Percentiles rank a stretch among this genome's conserved stretches.
phyloP scores from a whole-genome alignment of 2,797 vertebrate species.

The Borostomias antarcticus region DNA sequence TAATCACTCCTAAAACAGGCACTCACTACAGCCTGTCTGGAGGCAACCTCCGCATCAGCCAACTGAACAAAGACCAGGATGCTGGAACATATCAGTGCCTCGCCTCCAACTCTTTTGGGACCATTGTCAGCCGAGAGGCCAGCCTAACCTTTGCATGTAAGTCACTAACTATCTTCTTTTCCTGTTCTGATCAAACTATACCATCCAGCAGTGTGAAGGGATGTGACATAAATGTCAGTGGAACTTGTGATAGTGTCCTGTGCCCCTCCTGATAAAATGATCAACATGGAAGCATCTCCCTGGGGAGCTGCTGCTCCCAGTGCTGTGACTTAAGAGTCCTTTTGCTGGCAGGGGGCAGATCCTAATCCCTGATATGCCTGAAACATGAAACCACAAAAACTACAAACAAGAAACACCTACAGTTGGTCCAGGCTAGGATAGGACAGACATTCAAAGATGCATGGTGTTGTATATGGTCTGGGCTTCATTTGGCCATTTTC shows the following conservation, averaged over 20 bases:
- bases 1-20: conserved; percentile 83
- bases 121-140: conserved; percentile 91
- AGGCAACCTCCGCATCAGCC: conserved; percentile 91
- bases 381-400: conserved; percentile 25
- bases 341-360: conserved; percentile 9
- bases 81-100: conserved; percentile 93
- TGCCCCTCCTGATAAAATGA: conserved; percentile 37
- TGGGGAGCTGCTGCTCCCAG: conserved; percentile 30
- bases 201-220: conserved; percentile 11
- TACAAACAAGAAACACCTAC: no score
- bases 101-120: conserved; percentile 92
- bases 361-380: conserved; percentile 29
- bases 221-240: conserved; percentile 20
- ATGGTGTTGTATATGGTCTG: conserved; percentile 11
- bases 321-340: conserved; percentile 28
- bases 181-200: conserved; percentile 28
- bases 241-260: conserved; percentile 17
- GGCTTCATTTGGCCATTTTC: conserved; percentile 43
- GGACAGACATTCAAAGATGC: background rate
- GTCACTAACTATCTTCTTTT: conserved; percentile 57
- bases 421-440: background rate
- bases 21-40: conserved; percentile 90
- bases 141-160: conserved; percentile 95
- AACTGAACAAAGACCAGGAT: conserved; percentile 89
- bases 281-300: conserved; percentile 49